These are phyloP conservation scores for Diorhabda sublineata DNA, from an alignment of 1,140 invertebrate species.

Conservation along the genomic window DNA sequence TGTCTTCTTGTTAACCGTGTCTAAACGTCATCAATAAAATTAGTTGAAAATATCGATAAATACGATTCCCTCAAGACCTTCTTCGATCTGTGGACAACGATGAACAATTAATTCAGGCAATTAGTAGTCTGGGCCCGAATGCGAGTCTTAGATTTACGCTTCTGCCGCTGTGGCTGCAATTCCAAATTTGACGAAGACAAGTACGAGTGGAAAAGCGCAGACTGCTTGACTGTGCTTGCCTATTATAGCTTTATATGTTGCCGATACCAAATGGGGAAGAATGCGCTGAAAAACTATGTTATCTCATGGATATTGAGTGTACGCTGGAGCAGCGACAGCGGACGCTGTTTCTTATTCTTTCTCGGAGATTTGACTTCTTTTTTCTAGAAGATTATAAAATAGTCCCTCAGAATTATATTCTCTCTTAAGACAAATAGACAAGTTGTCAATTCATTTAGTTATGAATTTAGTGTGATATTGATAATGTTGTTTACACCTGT, in stretches of 20 bases:
- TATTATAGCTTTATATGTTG: conserved; percentile 47
- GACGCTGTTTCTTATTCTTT: conserved; percentile 21
- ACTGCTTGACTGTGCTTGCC: conserved; percentile 47
- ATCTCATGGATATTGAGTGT: conserved; percentile 40
- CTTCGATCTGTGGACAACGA: conserved; percentile 31
- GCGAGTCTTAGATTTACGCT: conserved; percentile 42
- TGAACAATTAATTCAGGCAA: conserved; percentile 47
- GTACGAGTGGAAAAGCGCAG: conserved; percentile 47
- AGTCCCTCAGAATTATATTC: neutral
- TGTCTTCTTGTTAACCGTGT: conserved; percentile 14
- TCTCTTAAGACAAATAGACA: too few species aligned
- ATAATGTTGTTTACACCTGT: too few species aligned
- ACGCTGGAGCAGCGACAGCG: conserved; percentile 13
- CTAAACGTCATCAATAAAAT: conserved; percentile 23
- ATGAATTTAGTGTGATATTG: too few species aligned
- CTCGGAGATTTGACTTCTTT: conserved; percentile 31
- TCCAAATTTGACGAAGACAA: conserved; percentile 48
- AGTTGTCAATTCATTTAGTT: too few species aligned
- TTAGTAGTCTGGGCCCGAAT: conserved; percentile 42
- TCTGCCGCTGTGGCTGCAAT: conserved; percentile 42
- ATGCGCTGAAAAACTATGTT: conserved; percentile 41
- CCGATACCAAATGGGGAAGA: conserved; percentile 42
- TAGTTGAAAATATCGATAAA: conserved; percentile 24
- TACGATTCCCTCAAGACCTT: conserved; percentile 19
- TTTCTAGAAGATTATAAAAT: conserved; percentile 11